Evolutionary conservation across 1,140 invertebrate genomes (phyloP), one percentile per base, ranked within the genome.

Genomic region (Neodiprion virginianus): DNA sequence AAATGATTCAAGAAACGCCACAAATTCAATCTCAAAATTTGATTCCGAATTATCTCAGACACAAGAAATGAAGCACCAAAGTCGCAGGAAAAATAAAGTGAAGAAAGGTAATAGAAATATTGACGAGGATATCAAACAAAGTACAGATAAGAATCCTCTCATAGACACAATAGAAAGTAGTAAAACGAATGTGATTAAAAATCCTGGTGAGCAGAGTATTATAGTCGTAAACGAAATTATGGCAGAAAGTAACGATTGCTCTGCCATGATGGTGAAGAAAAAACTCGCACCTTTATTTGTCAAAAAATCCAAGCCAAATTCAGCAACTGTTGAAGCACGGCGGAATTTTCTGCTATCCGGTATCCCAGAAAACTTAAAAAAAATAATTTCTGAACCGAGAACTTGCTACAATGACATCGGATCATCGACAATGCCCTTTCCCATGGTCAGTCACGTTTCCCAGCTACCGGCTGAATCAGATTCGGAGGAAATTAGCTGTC

Each of bases 271-370:
- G 53, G 7, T 61, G 11, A n/a, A 61, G 4, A 61, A 61, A 76
- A 89, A 88, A 76, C 69, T 89, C 2, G 87, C 88, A 7, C 87
- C 88, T 40, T 77, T 89, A 17, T 89, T 89, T 75, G 73, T 81
- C 2, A 89, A 89, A 77, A 81, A 82, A 67, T 75, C 47, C 1
- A 88, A 84, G 76, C 76, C 75, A n/a, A 81, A 87, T 77, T 79
- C 84, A 11, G 77, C 82, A 47, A 71, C 79, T 7, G 0, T 84
- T 1, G 78, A 80, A 67, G 83, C 86, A 7, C 78, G 80, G 48
- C 78, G 78, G 9, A 79, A 79, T 14, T 86, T 87, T 77, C 75
- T 88, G 48, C 82, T 88, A 65, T 82, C 85, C 1, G 80, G 85
- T 74, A 72, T 82, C 5, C 73, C 78, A 7, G 81, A 86, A 72